A percentile compares a stretch with the other conserved stretches of the same genome.
Evolutionary conservation across 2,113 vertebrate genomes (phyloP).

Genomic region (Ornithorhynchus anatinus): DNA sequence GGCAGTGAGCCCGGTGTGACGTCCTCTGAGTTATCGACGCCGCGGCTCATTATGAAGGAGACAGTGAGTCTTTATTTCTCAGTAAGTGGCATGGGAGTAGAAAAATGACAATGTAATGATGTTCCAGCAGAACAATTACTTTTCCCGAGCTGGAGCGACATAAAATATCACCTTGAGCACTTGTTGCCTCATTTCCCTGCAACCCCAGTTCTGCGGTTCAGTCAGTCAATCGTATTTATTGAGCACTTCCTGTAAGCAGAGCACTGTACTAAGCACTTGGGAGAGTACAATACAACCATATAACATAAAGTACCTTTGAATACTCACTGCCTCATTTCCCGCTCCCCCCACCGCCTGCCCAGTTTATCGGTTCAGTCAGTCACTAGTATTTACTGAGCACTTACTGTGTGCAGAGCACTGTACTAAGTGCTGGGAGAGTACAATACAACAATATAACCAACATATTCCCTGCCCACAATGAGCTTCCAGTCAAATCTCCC

Average conservation of each 20-base stretch:
- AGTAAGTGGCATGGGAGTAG: constrained; percentile 40
- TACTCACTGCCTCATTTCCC: neutral
- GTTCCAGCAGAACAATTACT: constrained; percentile 55
- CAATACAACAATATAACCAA: too few species aligned
- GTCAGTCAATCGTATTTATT: too few species aligned
- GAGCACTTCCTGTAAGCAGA: too few species aligned
- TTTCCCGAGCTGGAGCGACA: constrained; percentile 24
- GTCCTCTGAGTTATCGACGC: constrained; percentile 57
- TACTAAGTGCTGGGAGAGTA: too few species aligned
- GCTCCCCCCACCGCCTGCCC: neutral
- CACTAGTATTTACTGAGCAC: too few species aligned
- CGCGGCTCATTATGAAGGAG: constrained; percentile 53
- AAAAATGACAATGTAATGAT: constrained; percentile 41
- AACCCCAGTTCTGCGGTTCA: neutral
- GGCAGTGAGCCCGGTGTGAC: constrained; percentile 38
- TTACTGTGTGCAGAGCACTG: too few species aligned
- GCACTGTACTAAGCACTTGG: too few species aligned
- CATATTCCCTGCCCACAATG: too few species aligned
- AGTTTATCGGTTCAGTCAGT: neutral
- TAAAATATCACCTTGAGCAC: constrained; percentile 34
- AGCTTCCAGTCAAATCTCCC: too few species aligned
- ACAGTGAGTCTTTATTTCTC: constrained; percentile 52
- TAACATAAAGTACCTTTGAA: too few species aligned
- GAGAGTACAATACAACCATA: too few species aligned
- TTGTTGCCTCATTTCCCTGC: neutral